Conservation (phyloP, 2,113 vertebrate genomes). For the Solea senegalensis region DNA sequence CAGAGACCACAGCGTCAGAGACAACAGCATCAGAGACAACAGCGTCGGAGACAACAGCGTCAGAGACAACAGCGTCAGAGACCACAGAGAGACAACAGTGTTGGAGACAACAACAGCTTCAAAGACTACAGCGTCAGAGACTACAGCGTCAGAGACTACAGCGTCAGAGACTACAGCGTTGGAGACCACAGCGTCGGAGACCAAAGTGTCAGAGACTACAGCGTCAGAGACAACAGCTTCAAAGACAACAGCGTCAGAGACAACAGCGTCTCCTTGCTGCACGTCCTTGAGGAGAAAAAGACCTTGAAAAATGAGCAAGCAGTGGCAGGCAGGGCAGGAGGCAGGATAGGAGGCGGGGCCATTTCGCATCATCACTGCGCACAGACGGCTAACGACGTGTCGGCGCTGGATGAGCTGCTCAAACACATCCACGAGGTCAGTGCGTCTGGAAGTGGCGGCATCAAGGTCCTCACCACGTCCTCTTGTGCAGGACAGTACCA, state of each 20-base stretch:
- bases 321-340: conserved; percentile 21
- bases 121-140: conserved; percentile 48
- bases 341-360: neutral
- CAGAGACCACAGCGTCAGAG: too few species aligned
- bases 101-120: neutral
- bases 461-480: conserved; percentile 74
- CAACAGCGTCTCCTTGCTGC: conserved; percentile 23
- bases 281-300: conserved; percentile 66
- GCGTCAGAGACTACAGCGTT: conserved; percentile 10
- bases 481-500: conserved; percentile 30
- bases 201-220: too few species aligned
- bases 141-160: conserved; percentile 23
- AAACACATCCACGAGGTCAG: conserved; percentile 85
- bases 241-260: too few species aligned
- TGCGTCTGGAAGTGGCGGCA: conserved; percentile 66
- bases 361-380: conserved; percentile 51
- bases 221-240: conserved; percentile 40
- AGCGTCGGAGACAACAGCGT: neutral
- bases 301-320: conserved; percentile 58
- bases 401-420: conserved; percentile 86
- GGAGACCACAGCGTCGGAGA: too few species aligned
- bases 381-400: conserved; percentile 82
- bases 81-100: neutral
- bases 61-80: neutral
- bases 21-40: conserved; percentile 36